Evolutionary conservation across 2,888 invertebrate species (phyloP).

Genomic region (Coelogynopora nodosa): DNA sequence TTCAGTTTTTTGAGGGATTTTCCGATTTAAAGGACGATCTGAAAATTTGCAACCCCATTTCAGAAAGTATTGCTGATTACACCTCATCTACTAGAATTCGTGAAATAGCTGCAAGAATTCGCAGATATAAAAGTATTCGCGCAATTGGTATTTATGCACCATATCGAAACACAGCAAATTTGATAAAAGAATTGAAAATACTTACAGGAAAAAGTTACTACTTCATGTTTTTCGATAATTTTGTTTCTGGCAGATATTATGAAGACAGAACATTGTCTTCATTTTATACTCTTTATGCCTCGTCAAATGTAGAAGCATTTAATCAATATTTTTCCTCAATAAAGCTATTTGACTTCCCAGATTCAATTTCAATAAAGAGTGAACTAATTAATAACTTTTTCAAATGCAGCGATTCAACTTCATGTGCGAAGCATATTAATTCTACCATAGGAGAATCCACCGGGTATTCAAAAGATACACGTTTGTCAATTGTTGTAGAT

Average conservation of each 20-base stretch:
- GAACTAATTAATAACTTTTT: background rate
- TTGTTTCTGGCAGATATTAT: background rate
- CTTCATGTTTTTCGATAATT: background rate
- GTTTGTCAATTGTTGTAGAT: background rate
- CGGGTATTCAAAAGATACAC: background rate
- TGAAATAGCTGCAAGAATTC: background rate
- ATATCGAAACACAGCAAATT: background rate
- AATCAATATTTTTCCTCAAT: background rate
- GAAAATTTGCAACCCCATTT: background rate
- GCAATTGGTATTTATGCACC: no score
- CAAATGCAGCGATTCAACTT: background rate
- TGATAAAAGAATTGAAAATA: background rate
- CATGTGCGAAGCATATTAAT: background rate
- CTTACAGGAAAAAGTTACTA: background rate
- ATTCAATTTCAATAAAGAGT: background rate
- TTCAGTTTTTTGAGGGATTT: constrained; percentile 20
- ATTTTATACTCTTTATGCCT: background rate
- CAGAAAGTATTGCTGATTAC: background rate
- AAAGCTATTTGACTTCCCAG: no score
- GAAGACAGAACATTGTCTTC: background rate
- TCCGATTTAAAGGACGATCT: background rate
- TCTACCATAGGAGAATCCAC: background rate
- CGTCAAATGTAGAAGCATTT: background rate
- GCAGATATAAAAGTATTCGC: background rate
- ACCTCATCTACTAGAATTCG: background rate